A percentile compares a stretch with the other conserved stretches of the same genome.
Conservation (phyloP, 2,113 vertebrate genomes). For the Himantopus leucocephalus region DNA sequence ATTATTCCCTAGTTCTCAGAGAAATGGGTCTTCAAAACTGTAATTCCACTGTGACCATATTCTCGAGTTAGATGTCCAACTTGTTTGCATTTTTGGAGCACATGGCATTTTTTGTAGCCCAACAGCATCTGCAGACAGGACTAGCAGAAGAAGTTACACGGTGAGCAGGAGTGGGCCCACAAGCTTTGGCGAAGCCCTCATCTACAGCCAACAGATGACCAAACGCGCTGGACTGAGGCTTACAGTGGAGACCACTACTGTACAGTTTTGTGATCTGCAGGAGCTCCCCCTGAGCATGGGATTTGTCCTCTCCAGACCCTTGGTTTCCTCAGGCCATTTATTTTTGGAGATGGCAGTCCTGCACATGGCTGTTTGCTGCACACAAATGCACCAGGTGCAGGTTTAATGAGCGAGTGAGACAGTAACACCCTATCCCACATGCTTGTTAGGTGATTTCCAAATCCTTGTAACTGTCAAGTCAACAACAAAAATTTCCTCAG, state of each 20-base stretch:
- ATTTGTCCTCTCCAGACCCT: background rate
- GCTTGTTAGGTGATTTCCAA: background rate
- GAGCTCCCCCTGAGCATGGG: background rate
- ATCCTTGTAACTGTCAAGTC: background rate
- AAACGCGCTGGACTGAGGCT: background rate
- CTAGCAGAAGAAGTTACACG: background rate
- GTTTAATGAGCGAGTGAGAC: background rate
- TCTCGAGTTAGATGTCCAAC: background rate
- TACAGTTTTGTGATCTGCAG: background rate
- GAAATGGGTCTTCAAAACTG: background rate
- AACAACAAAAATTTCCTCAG: background rate
- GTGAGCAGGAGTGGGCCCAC: background rate
- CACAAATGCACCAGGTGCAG: background rate
- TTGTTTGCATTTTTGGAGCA: background rate
- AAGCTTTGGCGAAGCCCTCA: background rate
- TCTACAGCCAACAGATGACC: accelerated
- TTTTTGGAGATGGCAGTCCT: background rate
- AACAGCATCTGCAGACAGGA: background rate
- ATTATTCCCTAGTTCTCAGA: background rate
- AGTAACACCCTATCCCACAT: background rate
- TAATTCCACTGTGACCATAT: background rate
- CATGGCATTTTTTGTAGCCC: background rate
- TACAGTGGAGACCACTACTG: background rate
- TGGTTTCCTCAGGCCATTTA: background rate
- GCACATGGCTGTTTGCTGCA: background rate